These are phyloP conservation scores for Athene cunicularia DNA, from an alignment of 2,113 vertebrate genomes.

Conservation along the genomic window DNA sequence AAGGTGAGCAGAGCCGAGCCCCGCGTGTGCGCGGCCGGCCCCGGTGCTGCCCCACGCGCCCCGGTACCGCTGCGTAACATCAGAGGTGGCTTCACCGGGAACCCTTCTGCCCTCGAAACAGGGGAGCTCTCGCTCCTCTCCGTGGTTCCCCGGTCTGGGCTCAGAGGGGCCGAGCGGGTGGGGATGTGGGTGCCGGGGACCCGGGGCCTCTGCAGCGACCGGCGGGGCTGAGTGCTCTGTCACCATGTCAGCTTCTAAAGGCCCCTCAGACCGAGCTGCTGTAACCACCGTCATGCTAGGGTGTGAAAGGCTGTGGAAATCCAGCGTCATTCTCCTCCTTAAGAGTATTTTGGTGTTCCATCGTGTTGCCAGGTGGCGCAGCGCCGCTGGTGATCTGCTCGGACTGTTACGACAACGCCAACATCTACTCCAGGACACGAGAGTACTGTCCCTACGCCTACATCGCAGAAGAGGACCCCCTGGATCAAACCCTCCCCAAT, in stretches of 20 bases:
- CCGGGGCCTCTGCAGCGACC: background rate
- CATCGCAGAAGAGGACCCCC: conserved; percentile 84
- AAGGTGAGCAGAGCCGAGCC: conserved; percentile 75
- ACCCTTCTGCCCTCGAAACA: background rate
- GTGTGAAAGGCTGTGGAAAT: background rate
- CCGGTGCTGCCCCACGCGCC: no score
- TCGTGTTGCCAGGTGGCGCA: conserved; percentile 56
- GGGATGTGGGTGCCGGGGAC: background rate
- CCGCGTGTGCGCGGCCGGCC: background rate
- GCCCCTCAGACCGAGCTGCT: background rate
- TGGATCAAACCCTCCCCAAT: conserved; percentile 81
- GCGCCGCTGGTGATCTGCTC: conserved; percentile 90
- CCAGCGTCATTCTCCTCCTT: background rate
- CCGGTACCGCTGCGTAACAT: background rate
- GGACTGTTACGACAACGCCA: conserved; percentile 95
- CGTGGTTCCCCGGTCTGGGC: background rate
- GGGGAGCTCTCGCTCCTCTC: background rate
- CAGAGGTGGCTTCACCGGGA: background rate
- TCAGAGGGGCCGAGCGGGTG: background rate
- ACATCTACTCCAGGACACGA: conserved; percentile 90
- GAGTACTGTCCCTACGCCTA: conserved; percentile 94
- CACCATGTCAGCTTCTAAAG: background rate
- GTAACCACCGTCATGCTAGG: background rate
- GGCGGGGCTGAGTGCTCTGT: background rate
- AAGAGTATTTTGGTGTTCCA: background rate